Conservation (phyloP, 2,888 invertebrate species). For the Neria commutata region DNA sequence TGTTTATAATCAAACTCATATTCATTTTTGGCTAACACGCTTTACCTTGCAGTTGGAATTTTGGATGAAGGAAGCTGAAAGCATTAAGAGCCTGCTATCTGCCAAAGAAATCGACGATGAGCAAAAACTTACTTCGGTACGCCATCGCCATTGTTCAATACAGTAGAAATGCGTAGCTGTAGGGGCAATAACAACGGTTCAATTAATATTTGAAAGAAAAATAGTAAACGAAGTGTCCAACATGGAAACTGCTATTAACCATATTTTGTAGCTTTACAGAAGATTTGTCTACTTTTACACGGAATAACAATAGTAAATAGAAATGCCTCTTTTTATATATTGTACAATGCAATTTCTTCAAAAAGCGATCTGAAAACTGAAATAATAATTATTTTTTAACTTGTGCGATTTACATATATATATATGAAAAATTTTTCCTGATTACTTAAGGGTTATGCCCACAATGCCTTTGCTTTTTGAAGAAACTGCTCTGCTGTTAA, state of each 20-base stretch:
- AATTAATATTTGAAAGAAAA: neutral
- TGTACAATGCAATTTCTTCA: no score
- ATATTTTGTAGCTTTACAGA: neutral
- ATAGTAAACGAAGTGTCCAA: no score
- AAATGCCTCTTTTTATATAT: no score
- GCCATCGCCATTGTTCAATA: slow-evolving; percentile 56
- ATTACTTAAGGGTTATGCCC: no score
- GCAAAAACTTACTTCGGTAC: slow-evolving; percentile 54
- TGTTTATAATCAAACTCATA: neutral
- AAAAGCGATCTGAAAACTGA: no score
- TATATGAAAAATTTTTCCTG: no score
- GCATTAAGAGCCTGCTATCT: slow-evolving; percentile 64
- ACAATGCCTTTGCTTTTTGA: no score
- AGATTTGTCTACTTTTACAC: neutral
- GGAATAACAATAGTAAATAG: neutral
- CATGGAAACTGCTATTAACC: neutral
- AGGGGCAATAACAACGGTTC: slow-evolving; percentile 1
- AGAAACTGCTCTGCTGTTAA: no score
- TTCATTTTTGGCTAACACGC: neutral
- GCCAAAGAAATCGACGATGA: slow-evolving; percentile 57
- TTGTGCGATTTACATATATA: no score
- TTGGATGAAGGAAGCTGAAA: slow-evolving; percentile 68
- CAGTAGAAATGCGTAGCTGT: slow-evolving; percentile 40
- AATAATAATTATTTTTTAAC: no score
- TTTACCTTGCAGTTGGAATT: slow-evolving; percentile 62